These are phyloP conservation scores for Ornithoptera priamus DNA, from an alignment of 2,888 invertebrate species.

Conservation along the genomic window DNA sequence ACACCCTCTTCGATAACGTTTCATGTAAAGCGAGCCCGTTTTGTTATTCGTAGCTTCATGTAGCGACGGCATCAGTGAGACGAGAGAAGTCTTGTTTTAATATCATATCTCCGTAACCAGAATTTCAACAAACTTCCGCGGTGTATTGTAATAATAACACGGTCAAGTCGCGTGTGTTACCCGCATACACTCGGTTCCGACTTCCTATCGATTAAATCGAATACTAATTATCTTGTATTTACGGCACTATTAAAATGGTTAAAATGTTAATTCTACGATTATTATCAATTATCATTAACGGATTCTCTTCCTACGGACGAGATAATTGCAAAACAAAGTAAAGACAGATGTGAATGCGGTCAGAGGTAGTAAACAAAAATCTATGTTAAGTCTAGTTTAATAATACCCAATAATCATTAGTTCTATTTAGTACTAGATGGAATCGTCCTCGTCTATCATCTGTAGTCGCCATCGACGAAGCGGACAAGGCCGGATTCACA, in stretches of 20 bases:
- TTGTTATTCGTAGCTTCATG: background rate
- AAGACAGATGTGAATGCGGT: too few species aligned
- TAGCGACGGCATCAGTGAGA: background rate
- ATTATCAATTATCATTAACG: background rate
- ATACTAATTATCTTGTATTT: constrained; percentile 16
- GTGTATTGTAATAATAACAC: constrained; percentile 12
- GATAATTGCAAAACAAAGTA: too few species aligned
- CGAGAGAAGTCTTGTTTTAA: background rate
- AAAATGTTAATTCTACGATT: background rate
- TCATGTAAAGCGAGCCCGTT: background rate
- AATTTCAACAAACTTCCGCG: constrained; percentile 3
- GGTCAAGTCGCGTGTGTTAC: constrained; percentile 16
- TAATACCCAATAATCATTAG: too few species aligned
- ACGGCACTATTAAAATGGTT: constrained; percentile 1
- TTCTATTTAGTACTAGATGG: background rate
- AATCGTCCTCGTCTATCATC: constrained; percentile 14
- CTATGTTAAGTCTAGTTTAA: too few species aligned
- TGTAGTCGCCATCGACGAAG: constrained; percentile 53
- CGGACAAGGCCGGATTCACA: constrained; percentile 52
- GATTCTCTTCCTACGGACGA: background rate
- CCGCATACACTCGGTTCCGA: constrained; percentile 17
- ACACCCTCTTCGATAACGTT: background rate
- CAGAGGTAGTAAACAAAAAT: too few species aligned
- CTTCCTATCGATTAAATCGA: constrained; percentile 17
- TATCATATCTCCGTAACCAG: background rate